Evolutionary conservation across 2,888 invertebrate genomes (phyloP), one percentile per base, ranked within the genome.

Genomic region (Hydraecia micacea): DNA sequence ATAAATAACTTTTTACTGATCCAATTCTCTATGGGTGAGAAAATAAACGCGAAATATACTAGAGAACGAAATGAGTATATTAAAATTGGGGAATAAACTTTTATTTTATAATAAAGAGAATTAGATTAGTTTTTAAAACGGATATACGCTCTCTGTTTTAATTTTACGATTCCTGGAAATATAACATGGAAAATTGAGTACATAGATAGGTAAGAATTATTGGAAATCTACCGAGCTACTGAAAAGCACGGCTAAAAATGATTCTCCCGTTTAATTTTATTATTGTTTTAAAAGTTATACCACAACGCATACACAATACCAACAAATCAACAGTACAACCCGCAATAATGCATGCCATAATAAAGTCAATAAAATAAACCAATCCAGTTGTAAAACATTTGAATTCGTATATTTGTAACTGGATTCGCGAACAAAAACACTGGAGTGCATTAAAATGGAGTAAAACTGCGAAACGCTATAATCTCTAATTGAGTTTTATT

Each of bases 401-500:
- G 82, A 80, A 89, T 87, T 83, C 75, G 73, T 75, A 74, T 72
- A 73, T 79, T 73, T 65, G 74, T 86, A 90, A 91, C 87, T 88
- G 83, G 86, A 89, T 92, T 90, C 84, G 71, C 83, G 86, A 79
- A 86, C 86, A 89, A 90, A 91, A 91, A 90, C 89, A 88, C 82
- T 75, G 68, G 84, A 86, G 82, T 87, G 87, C 86, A 89, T 90
- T 90, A 91, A 92, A 92, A 91, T 87, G 88, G 87, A 86, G 85
- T 88, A 90, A 89, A 87, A 81, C 79, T 85, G 84, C 86, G 89
- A 90, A 92, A 91, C 91, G 88, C 89, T 90, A 92, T 93, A 92
- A 92, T 93, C 90, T 91, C 92, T 93, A 93, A 94, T 93, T 93
- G 92, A 92, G 91, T 94, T 93, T 92, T 88, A 90, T 90, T 90